Base-by-base conservation (phyloP, 2,797 vertebrate genomes). In the Ateles fusciceps region DNA sequence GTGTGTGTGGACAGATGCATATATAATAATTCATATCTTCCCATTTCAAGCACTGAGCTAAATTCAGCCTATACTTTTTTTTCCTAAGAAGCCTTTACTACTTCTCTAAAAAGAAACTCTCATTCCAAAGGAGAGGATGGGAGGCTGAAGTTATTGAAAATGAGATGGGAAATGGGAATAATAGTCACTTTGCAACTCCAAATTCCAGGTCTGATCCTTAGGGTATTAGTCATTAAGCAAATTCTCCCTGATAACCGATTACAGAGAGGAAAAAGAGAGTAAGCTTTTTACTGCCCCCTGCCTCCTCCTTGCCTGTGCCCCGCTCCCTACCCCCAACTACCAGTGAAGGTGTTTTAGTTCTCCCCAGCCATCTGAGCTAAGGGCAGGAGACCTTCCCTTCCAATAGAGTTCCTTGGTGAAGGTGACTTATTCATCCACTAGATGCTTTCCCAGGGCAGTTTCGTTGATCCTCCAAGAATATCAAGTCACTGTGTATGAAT, bases 131-230 rank as follows among this genome's bases (percentile, higher is more conserved):
- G 19, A 33, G 50, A 94, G 28, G 76, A 24, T 6, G 8, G 48
- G 33, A 97, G 68, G 76, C n/a, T 84, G 84, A 95, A 95, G 74
- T 76, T n/a, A 33, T 59, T 89, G 83, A 92, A 61, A 93, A 87
- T 68, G 87, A 97, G 90, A 85, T 90, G 57, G 90, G 81, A 95
- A 87, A 78, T 89, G 64, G 96, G 46, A 95, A 93, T 55, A 59
- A 72, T 42, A 88, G 2, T 95, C 76, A 86, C 1, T 33, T 24
- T 71, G 57, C 71, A 50, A 95, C 95, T 93, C 83, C 89, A 92
- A 64, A 96, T 93, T 97, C 94, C 92, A 96, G 94, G 84, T 89
- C 91, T 95, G 94, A 97, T 74, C 48, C 24, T 96, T 36, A 59
- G 44, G 19, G 52, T 79, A n/a, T 92, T 61, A 78, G 83, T 26